Percentiles rank a stretch among this genome's conserved stretches.
Conservation (phyloP, 2,888 invertebrate genomes). For the Ornithoptera alexandrae region DNA sequence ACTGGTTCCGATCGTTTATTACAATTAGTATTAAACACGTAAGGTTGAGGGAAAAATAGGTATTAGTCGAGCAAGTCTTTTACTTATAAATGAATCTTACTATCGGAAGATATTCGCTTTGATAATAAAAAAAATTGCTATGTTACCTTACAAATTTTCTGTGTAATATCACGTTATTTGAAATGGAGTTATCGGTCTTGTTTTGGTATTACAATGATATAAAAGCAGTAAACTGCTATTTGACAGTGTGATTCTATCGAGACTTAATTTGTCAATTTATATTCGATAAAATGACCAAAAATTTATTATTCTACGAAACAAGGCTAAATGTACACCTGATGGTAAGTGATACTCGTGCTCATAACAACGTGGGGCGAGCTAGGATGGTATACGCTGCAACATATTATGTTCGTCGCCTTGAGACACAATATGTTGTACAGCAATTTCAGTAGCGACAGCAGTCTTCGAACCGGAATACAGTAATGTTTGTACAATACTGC, state of each 20-base stretch:
- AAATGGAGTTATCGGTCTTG: background rate
- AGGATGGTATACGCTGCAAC: too few species aligned
- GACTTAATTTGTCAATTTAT: background rate
- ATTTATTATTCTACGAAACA: too few species aligned
- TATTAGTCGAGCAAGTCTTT: background rate
- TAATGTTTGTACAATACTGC: too few species aligned
- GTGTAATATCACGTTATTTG: background rate
- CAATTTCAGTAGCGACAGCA: too few species aligned
- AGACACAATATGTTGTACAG: too few species aligned
- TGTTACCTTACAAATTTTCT: background rate
- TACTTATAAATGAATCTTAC: background rate
- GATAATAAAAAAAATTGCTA: background rate
- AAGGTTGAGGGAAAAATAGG: background rate
- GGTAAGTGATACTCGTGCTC: too few species aligned
- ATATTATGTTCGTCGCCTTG: too few species aligned
- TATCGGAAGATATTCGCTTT: background rate
- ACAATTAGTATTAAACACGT: background rate
- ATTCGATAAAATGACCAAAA: too few species aligned
- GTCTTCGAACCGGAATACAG: too few species aligned
- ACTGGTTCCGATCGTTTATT: constrained; percentile 1
- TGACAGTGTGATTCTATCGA: background rate
- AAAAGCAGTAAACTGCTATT: background rate
- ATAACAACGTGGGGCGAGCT: too few species aligned
- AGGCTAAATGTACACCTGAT: too few species aligned
- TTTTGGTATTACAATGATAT: background rate